These are phyloP conservation scores for Allygus modestus DNA, from an alignment of 2,888 invertebrate genomes.

Conservation along the genomic window DNA sequence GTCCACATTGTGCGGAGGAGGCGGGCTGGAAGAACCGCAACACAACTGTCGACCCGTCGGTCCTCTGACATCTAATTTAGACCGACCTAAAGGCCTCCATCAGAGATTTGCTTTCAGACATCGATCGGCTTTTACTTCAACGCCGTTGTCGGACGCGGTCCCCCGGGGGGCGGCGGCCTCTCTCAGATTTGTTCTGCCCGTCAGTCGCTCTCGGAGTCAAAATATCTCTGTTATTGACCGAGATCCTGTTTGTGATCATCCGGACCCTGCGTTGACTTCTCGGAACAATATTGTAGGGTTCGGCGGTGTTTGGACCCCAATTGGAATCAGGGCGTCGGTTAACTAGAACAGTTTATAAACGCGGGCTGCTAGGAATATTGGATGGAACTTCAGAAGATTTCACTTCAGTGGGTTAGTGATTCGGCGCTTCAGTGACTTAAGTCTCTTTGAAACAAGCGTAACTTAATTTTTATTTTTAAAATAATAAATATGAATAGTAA, in stretches of 20 bases:
- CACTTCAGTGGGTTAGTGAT: too few relatives aligned
- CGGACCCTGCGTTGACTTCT: conserved; percentile 50
- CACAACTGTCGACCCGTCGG: conserved; percentile 7
- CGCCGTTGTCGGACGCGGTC: conserved; percentile 4
- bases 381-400: too few relatives aligned
- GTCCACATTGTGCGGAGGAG: not conserved
- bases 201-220: conserved; percentile 34
- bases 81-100: conserved; percentile 42
- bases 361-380: too few relatives aligned
- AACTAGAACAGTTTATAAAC: not conserved
- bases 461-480: too few relatives aligned
- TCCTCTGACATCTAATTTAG: conserved; percentile 55
- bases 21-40: not conserved
- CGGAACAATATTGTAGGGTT: conserved; percentile 47
- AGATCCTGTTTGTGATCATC: conserved; percentile 2
- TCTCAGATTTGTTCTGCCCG: conserved; percentile 17
- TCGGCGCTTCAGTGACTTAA: too few relatives aligned
- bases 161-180: not conserved
- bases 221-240: conserved; percentile 41
- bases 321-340: not conserved
- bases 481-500: too few relatives aligned
- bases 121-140: conserved; percentile 53
- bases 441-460: too few relatives aligned
- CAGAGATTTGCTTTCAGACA: conserved; percentile 33
- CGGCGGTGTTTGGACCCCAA: conserved; percentile 3